Evolutionary conservation across 2,797 vertebrate species (phyloP), one percentile per base, ranked within the genome.

Genomic region (Erethizon dorsatum): DNA sequence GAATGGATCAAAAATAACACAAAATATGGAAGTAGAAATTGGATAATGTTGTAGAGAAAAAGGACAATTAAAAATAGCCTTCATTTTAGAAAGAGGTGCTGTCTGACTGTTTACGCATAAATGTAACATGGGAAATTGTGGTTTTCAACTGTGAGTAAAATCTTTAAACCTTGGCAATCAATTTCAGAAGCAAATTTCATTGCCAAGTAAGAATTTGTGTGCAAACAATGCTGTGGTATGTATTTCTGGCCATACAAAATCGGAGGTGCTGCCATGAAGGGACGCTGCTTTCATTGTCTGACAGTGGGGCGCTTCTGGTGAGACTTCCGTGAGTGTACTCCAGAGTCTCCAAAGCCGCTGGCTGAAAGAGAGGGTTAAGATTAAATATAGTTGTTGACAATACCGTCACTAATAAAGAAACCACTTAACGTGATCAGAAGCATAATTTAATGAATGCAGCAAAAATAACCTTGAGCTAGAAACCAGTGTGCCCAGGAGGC

Each of bases 121-220:
- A 24, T 18, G 13, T 54, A 26, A 89, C 2, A 6, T n/a, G 47
- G 56, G 79, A 88, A 87, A 90, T 73, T 93, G 14, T 63, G 82
- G 59, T 95, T 95, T 96, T 96, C 3, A 87, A 9, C 59, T 96
- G 67, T 61, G 37, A 93, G 31, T 57, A 96, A 90, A 84, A 89
- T 90, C 15, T 96, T 96, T 7, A 52, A 92, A 88, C 77, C 31
- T 78, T 77, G 52, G 57, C n/a, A 50, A 88, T 88, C 59, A 78
- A 86, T 52, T 83, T 83, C 52, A 89, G 91, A 83, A 91, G 10
- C 26, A 73, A 79, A 59, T 15, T 83, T 83, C 13, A 93, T 79
- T 78, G 57, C 63, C 61, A 82, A 91, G 75, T 61, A 86, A 75
- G 9, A 56, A 45, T 85, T 3, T 82, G 45, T 31, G 18, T 10